Evolutionary conservation across 2,888 invertebrate genomes (phyloP).

Genomic region (Mellilla xanthometata): DNA sequence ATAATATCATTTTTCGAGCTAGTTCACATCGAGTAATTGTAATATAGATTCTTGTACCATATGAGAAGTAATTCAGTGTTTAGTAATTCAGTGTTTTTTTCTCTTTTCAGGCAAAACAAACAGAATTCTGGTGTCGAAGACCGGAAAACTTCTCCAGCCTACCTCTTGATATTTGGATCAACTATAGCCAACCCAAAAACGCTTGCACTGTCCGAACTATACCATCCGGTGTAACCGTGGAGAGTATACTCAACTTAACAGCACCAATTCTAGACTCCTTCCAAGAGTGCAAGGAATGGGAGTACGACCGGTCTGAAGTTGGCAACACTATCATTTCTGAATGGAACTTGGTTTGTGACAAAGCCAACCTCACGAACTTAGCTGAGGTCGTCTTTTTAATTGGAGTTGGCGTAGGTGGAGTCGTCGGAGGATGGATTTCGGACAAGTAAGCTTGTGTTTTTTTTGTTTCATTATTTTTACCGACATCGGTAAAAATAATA

Average conservation of each 20-base stretch:
- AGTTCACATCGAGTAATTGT: too few relatives aligned
- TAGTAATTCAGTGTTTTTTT: neutral
- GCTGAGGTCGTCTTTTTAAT: constrained; percentile 90
- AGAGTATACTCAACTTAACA: constrained; percentile 61
- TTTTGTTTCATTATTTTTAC: neutral
- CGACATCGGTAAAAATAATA: too few relatives aligned
- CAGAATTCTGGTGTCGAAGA: constrained; percentile 87
- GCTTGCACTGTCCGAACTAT: constrained; percentile 82
- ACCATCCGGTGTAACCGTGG: constrained; percentile 54
- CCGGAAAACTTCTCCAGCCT: constrained; percentile 81
- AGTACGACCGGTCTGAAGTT: constrained; percentile 79
- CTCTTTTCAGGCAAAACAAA: constrained; percentile 79
- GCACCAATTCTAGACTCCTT: constrained; percentile 63
- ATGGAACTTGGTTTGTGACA: constrained; percentile 90
- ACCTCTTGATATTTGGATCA: constrained; percentile 84
- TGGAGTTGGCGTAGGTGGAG: constrained; percentile 90
- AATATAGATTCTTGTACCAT: too few relatives aligned
- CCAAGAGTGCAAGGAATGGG: constrained; percentile 83
- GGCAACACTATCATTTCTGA: constrained; percentile 89
- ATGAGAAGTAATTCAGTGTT: too few relatives aligned
- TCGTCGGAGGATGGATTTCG: constrained; percentile 90
- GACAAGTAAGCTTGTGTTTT: constrained; percentile 79
- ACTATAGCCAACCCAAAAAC: constrained; percentile 84
- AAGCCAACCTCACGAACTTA: constrained; percentile 85
- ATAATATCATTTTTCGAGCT: too few relatives aligned